Conservation (phyloP, 2,113 vertebrate species). For the Junco hyemalis region DNA sequence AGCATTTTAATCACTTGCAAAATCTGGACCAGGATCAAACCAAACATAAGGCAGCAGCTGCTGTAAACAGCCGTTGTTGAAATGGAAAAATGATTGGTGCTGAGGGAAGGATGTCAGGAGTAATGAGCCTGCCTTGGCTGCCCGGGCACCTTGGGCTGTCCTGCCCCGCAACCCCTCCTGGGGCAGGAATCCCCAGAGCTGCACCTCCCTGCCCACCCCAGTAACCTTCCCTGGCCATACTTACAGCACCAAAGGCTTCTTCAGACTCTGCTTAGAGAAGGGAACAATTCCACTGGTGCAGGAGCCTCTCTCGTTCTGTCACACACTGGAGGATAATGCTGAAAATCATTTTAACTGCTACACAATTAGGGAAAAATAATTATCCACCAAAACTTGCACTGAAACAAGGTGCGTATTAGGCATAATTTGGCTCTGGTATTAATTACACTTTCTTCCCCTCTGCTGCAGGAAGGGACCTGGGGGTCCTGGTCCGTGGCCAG, state of each 20-base stretch:
- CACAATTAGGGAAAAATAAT: neutral
- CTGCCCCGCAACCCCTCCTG: neutral
- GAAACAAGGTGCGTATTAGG: neutral
- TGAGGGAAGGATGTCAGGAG: conserved; percentile 30
- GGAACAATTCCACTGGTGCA: rapidly evolving
- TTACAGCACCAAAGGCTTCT: neutral
- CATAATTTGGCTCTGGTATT: neutral
- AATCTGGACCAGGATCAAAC: conserved; percentile 57
- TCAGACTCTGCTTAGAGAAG: neutral
- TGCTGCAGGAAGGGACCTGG: neutral
- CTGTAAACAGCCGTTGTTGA: conserved; percentile 62
- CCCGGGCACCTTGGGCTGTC: rapidly evolving
- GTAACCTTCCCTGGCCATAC: rapidly evolving
- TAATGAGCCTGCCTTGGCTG: conserved; percentile 10
- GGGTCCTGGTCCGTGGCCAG: neutral
- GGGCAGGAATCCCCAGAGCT: neutral
- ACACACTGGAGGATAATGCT: rapidly evolving
- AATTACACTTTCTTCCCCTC: neutral
- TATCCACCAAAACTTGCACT: neutral
- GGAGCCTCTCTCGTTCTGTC: neutral
- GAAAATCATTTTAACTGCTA: neutral
- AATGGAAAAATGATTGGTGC: conserved; percentile 55
- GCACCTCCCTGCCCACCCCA: rapidly evolving
- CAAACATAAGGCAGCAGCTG: conserved; percentile 66
- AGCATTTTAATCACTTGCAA: conserved; percentile 67